phyloP scores from a whole-genome alignment of 2,888 invertebrate genomes.

The Agrotis ipsilon region DNA sequence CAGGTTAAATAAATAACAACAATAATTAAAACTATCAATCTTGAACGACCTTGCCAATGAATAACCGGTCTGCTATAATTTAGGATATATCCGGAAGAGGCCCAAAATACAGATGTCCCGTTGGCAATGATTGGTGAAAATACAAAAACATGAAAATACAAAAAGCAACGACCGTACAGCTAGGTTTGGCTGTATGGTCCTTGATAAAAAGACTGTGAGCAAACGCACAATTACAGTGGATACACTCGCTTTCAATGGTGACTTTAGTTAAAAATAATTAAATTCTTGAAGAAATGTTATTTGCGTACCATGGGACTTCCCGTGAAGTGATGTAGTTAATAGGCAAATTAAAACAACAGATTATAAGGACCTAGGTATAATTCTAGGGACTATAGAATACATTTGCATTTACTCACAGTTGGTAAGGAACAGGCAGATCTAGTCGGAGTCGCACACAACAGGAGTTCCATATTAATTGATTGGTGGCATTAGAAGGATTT shows the following conservation, averaged over 20 bases:
- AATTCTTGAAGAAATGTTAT: neutral
- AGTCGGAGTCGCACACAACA: too few relatives aligned
- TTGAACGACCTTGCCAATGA: conserved; percentile 5
- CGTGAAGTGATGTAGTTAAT: neutral
- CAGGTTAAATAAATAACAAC: conserved; percentile 32
- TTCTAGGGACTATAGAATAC: neutral
- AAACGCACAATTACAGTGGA: too few relatives aligned
- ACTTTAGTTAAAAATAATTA: neutral
- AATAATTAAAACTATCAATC: conserved; percentile 24
- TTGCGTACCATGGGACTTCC: too few relatives aligned
- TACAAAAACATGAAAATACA: neutral
- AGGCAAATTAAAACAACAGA: neutral
- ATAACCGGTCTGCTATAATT: conserved; percentile 7
- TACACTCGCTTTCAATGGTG: too few relatives aligned
- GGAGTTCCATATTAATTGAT: too few relatives aligned
- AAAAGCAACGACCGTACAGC: too few relatives aligned
- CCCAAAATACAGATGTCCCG: neutral
- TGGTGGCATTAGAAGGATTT: too few relatives aligned
- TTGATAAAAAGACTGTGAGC: too few relatives aligned
- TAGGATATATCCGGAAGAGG: conserved; percentile 1
- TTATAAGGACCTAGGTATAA: neutral
- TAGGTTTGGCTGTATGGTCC: too few relatives aligned
- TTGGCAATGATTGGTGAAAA: neutral
- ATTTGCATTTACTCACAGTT: neutral
- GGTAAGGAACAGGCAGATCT: neutral